phyloP scores from a whole-genome alignment of 2,113 vertebrate species.

The Amphilophus citrinellus region DNA sequence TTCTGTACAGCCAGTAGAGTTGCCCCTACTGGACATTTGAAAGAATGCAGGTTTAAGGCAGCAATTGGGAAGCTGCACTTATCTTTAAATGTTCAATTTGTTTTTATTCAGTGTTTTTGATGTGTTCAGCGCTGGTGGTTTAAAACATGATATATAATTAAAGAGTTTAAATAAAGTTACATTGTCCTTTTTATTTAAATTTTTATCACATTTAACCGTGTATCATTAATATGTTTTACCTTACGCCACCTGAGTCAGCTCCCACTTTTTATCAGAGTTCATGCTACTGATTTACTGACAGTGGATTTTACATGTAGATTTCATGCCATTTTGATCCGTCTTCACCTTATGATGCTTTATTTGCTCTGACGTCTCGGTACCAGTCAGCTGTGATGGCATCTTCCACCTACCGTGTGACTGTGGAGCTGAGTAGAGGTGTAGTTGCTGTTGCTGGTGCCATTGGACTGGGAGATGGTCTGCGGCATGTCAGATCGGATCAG shows the following conservation, averaged over 20 bases:
- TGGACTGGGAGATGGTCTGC: conserved; percentile 84
- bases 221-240: not conserved
- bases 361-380: not conserved
- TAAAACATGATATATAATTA: not conserved
- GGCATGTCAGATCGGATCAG: conserved; percentile 88
- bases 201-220: not conserved
- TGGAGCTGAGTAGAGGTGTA: conserved; percentile 88
- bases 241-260: not conserved
- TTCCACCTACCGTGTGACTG: conserved; percentile 88
- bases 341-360: not conserved
- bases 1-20: too few species aligned
- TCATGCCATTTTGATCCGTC: too few species aligned
- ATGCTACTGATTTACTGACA: too few species aligned
- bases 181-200: not conserved
- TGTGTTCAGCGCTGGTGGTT: not conserved
- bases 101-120: not conserved
- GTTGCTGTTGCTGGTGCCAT: conserved; percentile 84
- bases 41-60: not conserved
- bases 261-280: not conserved
- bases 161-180: not conserved
- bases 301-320: too few species aligned
- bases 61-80: not conserved
- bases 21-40: not conserved
- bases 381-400: not conserved
- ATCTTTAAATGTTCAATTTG: not conserved